Conservation (phyloP, 1,140 invertebrate species). For the Oncopeltus fasciatus region DNA sequence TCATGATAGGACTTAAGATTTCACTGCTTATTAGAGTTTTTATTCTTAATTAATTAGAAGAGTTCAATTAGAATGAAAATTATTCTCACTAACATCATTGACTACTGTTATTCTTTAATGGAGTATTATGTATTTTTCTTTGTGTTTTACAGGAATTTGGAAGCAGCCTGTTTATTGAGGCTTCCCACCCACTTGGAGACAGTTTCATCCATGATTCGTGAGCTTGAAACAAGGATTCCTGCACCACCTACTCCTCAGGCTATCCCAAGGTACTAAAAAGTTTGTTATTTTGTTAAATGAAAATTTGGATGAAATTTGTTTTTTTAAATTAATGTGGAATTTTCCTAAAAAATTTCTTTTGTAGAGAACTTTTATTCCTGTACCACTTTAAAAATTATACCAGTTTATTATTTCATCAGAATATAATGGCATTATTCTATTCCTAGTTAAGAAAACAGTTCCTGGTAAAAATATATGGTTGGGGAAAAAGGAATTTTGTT, state of each 20-base stretch:
- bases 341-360: no score
- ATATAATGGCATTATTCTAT: no score
- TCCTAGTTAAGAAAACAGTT: no score
- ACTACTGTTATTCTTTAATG: no score
- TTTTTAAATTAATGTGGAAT: no score
- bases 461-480: no score
- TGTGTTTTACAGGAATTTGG: conserved; percentile 24
- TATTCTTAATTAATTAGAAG: neutral
- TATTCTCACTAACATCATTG: neutral
- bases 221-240: conserved; percentile 33
- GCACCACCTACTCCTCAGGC: neutral
- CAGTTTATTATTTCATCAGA: no score
- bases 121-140: neutral
- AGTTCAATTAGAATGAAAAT: neutral
- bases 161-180: conserved; percentile 33
- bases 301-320: no score
- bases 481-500: no score
- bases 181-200: conserved; percentile 35
- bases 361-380: no score
- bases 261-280: neutral
- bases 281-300: no score
- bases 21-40: neutral
- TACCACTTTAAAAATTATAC: no score
- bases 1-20: neutral
- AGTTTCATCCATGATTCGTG: conserved; percentile 35